Conservation (phyloP, 2,797 vertebrate species). For the Neoniphon sammara region DNA sequence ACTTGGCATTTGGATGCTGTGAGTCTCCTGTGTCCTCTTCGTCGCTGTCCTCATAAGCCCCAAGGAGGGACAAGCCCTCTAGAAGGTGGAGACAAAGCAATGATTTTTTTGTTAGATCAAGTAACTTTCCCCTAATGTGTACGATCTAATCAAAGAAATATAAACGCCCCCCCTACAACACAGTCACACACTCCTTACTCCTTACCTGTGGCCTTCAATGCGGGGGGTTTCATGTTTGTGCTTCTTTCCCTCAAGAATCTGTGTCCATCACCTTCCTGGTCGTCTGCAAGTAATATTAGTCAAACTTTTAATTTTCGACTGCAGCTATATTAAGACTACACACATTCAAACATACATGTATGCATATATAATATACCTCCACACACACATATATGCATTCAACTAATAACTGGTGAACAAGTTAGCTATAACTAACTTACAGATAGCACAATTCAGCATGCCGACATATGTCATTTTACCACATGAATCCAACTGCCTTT, state of each 20-base stretch:
- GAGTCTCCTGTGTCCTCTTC: slow-evolving; percentile 88
- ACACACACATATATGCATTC: too few relatives aligned
- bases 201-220: slow-evolving; percentile 92
- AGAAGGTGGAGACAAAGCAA: neutral
- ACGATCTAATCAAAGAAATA: neutral
- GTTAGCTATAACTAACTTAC: too few relatives aligned
- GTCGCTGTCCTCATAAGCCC: slow-evolving; percentile 96
- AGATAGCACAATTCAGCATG: too few relatives aligned
- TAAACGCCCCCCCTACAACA: neutral
- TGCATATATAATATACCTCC: too few relatives aligned
- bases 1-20: slow-evolving; percentile 64
- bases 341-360: too few relatives aligned
- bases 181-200: slow-evolving; percentile 9
- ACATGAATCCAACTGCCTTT: too few relatives aligned
- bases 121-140: fast-evolving
- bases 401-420: neutral
- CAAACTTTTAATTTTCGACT: neutral
- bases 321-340: neutral
- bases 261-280: slow-evolving; percentile 86
- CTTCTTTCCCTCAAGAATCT: slow-evolving; percentile 73
- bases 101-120: neutral
- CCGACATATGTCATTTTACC: too few relatives aligned
- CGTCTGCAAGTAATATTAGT: slow-evolving; percentile 78
- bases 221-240: slow-evolving; percentile 81
- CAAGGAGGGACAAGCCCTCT: slow-evolving; percentile 96